Percentiles rank a stretch among this genome's conserved stretches.
phyloP scores from a whole-genome alignment of 2,113 vertebrate species.

The Cebus imitator region DNA sequence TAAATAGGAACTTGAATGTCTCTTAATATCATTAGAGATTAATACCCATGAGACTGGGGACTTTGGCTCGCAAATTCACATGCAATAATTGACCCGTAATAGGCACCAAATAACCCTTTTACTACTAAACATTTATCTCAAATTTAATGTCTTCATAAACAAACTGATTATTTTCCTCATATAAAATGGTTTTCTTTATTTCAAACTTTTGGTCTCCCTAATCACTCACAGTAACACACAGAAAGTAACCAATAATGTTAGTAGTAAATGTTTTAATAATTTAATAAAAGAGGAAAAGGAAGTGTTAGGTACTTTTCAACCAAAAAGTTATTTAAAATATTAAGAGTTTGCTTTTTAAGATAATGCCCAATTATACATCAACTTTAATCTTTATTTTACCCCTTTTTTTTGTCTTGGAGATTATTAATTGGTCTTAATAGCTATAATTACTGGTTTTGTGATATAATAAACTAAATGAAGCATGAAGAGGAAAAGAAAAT shows the following conservation, averaged over 20 bases:
- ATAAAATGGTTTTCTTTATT: not conserved
- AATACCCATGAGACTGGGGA: not conserved
- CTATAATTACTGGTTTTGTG: not conserved
- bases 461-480: not conserved
- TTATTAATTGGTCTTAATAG: not conserved
- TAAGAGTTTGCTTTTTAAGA: not conserved
- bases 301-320: not conserved
- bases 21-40: not conserved
- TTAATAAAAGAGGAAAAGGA: not conserved
- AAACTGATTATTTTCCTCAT: not conserved
- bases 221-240: not conserved
- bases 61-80: not conserved
- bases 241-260: not conserved
- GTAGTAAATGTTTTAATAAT: not conserved
- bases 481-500: not conserved
- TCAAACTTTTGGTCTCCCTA: not conserved
- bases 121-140: not conserved
- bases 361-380: not conserved
- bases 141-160: not conserved
- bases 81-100: not conserved
- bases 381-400: not conserved
- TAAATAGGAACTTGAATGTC: not conserved
- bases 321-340: not conserved
- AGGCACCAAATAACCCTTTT: not conserved
- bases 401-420: not conserved